These are phyloP conservation scores for Clarias pachynema DNA, from an alignment of 2,797 vertebrate genomes.

Conservation along the genomic window DNA sequence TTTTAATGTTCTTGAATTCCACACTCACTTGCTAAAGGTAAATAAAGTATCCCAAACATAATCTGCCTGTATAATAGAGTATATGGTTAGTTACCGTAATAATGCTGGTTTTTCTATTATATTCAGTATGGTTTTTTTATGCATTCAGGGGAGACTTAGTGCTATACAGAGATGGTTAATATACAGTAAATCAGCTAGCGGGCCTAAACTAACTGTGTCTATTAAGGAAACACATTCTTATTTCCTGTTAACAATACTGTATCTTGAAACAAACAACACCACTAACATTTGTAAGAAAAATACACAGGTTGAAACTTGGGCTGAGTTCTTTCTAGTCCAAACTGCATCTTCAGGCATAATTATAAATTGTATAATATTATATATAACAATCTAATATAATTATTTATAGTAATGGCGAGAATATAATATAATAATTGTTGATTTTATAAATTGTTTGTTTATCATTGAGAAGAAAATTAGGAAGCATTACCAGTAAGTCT, in stretches of 20 bases:
- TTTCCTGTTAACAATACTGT: not conserved
- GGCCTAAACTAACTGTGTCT: not conserved
- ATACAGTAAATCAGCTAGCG: not conserved
- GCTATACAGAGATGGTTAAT: not conserved
- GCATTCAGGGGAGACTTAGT: not conserved
- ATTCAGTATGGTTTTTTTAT: not conserved
- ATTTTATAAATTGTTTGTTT: not conserved
- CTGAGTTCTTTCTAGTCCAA: not conserved
- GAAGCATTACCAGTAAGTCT: not conserved
- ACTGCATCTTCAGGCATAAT: not conserved
- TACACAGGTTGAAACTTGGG: not conserved
- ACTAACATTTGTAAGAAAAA: not conserved
- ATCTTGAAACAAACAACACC: not conserved
- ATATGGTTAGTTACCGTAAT: not conserved
- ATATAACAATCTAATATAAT: too few species aligned
- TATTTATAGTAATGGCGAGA: too few species aligned
- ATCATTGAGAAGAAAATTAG: not conserved
- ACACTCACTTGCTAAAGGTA: not conserved
- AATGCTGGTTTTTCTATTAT: not conserved
- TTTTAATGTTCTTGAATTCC: slow-evolving; percentile 23
- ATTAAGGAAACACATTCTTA: not conserved
- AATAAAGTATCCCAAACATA: slow-evolving; percentile 1
- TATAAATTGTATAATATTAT: too few species aligned
- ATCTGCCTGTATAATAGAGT: not conserved
- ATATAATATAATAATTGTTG: too few species aligned